Percentiles rank a stretch among this genome's conserved stretches.
Conservation (phyloP, 2,797 vertebrate species). For the Thunnus albacares region DNA sequence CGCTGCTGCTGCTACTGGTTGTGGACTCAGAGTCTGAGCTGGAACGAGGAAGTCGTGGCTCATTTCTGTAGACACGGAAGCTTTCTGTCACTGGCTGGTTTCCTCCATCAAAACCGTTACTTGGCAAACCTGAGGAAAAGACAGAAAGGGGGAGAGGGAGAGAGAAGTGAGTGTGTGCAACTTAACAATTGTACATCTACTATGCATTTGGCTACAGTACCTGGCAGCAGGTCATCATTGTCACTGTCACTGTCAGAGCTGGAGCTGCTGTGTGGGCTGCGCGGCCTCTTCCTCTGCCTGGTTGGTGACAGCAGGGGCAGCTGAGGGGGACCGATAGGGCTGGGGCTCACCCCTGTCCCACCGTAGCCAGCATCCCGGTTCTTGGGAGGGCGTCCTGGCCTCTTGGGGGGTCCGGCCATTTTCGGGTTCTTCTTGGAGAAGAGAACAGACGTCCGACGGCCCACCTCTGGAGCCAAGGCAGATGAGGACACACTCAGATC, state of each 20-base stretch:
- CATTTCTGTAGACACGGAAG: slow-evolving; percentile 96
- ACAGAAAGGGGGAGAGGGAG: background rate
- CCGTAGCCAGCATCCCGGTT: slow-evolving; percentile 91
- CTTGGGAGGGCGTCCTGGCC: slow-evolving; percentile 97
- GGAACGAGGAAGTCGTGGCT: slow-evolving; percentile 95
- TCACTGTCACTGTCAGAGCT: slow-evolving; percentile 98
- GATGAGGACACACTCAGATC: slow-evolving; percentile 93
- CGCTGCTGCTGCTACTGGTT: slow-evolving; percentile 98
- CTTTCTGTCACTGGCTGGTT: slow-evolving; percentile 98
- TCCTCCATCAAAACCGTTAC: slow-evolving; percentile 94
- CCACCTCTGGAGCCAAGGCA: slow-evolving; percentile 94
- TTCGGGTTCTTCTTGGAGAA: slow-evolving; percentile 99
- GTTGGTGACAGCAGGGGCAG: slow-evolving; percentile 90
- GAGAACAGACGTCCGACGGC: slow-evolving; percentile 97
- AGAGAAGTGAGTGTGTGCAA: background rate
- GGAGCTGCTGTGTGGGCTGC: slow-evolving; percentile 94
- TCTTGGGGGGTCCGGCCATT: slow-evolving; percentile 95
- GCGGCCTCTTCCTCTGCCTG: slow-evolving; percentile 93
- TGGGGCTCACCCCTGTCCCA: slow-evolving; percentile 88
- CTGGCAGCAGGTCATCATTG: slow-evolving; percentile 91
- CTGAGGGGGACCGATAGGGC: slow-evolving; percentile 95
- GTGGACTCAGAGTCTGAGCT: slow-evolving; percentile 99
- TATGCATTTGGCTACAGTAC: slow-evolving; percentile 67
- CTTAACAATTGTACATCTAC: background rate
- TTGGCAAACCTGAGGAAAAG: slow-evolving; percentile 90